Conservation (phyloP, 2,888 invertebrate genomes). For the Tetragnatha montana region DNA sequence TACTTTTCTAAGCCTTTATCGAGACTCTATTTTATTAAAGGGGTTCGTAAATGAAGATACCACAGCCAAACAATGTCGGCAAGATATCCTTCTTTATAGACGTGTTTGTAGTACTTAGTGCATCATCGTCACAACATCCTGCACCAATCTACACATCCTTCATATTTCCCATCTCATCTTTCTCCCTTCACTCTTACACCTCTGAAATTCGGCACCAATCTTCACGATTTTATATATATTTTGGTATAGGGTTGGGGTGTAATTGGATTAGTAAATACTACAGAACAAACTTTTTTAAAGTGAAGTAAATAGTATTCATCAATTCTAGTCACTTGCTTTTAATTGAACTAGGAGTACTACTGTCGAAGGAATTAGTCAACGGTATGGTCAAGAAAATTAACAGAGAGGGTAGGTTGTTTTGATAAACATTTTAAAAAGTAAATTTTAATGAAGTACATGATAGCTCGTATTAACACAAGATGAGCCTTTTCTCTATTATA, state of each 20-base stretch:
- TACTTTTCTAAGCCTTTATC: constrained; percentile 68
- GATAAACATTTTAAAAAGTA: too few species aligned
- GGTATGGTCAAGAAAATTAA: too few species aligned
- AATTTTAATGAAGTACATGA: too few species aligned
- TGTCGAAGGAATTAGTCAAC: not conserved
- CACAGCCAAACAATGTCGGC: constrained; percentile 54
- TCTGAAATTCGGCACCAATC: constrained; percentile 44
- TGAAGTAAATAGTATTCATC: constrained; percentile 18
- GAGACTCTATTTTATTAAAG: constrained; percentile 66
- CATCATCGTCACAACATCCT: constrained; percentile 51
- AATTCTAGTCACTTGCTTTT: constrained; percentile 28
- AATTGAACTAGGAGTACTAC: constrained; percentile 12
- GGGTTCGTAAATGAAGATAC: constrained; percentile 45
- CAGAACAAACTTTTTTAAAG: constrained; percentile 31
- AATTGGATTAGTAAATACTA: constrained; percentile 28
- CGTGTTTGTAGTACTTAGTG: constrained; percentile 62
- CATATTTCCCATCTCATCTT: constrained; percentile 23
- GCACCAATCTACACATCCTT: constrained; percentile 16
- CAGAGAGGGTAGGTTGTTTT: too few species aligned
- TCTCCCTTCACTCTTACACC: constrained; percentile 31
- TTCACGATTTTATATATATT: constrained; percentile 55
- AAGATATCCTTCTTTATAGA: constrained; percentile 55
- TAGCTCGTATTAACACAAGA: too few species aligned
- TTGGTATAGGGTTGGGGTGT: constrained; percentile 40
- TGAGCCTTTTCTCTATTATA: too few species aligned